Conservation (phyloP, 2,113 vertebrate genomes). For the Oreochromis tanganicae region DNA sequence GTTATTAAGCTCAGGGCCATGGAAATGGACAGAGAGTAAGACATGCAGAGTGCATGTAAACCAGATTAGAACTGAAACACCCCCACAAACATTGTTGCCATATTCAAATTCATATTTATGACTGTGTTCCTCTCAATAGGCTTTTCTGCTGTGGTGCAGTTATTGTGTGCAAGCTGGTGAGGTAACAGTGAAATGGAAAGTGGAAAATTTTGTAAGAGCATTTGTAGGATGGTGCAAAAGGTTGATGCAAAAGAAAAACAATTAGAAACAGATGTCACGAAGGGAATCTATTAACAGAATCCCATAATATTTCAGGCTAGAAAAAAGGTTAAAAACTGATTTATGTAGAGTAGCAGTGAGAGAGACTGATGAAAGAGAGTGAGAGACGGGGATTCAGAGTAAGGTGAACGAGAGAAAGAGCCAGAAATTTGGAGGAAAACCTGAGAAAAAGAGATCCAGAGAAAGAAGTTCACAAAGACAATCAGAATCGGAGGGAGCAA, state of each 20-base stretch:
- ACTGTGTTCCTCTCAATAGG: slow-evolving; percentile 52
- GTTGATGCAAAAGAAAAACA: neutral
- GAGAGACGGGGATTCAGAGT: neutral
- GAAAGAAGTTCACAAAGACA: slow-evolving; percentile 19
- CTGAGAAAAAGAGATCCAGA: neutral
- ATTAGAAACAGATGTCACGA: slow-evolving; percentile 10
- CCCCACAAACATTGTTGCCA: slow-evolving; percentile 62
- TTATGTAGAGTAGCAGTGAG: neutral
- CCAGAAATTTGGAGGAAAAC: neutral
- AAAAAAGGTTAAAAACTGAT: neutral
- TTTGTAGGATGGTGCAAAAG: neutral
- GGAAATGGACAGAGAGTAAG: slow-evolving; percentile 67
- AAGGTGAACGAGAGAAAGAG: neutral
- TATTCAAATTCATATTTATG: slow-evolving; percentile 64
- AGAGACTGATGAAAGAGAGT: neutral
- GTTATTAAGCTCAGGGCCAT: slow-evolving; percentile 71
- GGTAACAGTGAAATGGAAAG: neutral
- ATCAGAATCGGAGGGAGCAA: neutral
- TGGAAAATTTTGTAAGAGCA: neutral
- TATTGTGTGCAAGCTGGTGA: slow-evolving; percentile 4
- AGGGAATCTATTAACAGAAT: slow-evolving; percentile 10
- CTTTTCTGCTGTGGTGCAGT: slow-evolving; percentile 22
- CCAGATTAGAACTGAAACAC: slow-evolving; percentile 67
- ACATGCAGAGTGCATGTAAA: slow-evolving; percentile 69
- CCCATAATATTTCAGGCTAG: neutral